Percentiles rank a stretch among this genome's conserved stretches.
phyloP scores from a whole-genome alignment of 2,113 vertebrate genomes.

The Gambusia holbrooki region DNA sequence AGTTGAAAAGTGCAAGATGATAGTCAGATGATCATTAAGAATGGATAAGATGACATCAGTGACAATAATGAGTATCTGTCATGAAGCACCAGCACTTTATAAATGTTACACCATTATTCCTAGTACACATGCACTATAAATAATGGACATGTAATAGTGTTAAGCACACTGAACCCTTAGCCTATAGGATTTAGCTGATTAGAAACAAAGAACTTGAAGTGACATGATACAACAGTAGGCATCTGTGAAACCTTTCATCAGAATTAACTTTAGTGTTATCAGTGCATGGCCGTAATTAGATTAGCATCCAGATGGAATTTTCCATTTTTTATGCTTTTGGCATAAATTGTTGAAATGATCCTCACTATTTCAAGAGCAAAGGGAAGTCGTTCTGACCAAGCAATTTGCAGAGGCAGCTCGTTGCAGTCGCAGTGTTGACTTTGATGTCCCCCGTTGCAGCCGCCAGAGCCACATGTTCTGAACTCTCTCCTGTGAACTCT shows the following conservation, averaged over 20 bases:
- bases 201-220: too few relatives aligned
- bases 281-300: too few relatives aligned
- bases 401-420: slow-evolving; percentile 39
- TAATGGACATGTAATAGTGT: background rate
- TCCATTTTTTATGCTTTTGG: too few relatives aligned
- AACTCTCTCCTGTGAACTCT: slow-evolving; percentile 24
- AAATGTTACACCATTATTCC: background rate
- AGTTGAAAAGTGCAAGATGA: background rate
- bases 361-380: slow-evolving; percentile 2
- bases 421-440: slow-evolving; percentile 33
- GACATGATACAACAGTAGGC: too few relatives aligned
- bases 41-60: background rate
- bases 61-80: background rate
- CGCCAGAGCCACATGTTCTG: slow-evolving; percentile 1
- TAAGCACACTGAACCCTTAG: background rate
- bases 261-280: too few relatives aligned
- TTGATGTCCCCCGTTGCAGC: slow-evolving; percentile 31
- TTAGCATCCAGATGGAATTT: too few relatives aligned
- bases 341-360: background rate
- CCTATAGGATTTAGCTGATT: background rate
- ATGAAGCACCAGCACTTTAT: background rate
- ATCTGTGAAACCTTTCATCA: too few relatives aligned
- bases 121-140: background rate
- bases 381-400: slow-evolving; percentile 42
- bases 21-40: too few relatives aligned